Conservation (phyloP, 1,140 invertebrate species). For the Apocrypta bakeri region DNA sequence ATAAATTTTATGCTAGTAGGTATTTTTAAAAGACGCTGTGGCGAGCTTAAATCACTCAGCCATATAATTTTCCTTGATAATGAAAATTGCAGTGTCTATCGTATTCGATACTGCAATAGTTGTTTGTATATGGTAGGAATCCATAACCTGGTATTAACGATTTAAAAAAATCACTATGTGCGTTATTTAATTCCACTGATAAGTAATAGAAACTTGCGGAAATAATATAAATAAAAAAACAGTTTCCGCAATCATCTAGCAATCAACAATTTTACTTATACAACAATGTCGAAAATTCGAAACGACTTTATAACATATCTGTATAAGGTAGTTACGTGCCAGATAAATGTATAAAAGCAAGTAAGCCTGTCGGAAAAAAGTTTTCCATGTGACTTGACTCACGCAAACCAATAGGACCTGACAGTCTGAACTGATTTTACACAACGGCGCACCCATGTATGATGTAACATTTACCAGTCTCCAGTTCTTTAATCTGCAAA, state of each 20-base stretch:
- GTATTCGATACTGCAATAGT: neutral
- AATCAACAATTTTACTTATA: no score
- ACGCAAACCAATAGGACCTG: neutral
- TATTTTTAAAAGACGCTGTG: neutral
- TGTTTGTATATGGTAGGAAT: neutral
- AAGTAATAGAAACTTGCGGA: neutral
- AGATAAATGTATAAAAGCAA: neutral
- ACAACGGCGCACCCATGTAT: neutral
- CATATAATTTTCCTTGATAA: neutral
- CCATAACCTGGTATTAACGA: neutral
- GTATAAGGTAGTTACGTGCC: neutral
- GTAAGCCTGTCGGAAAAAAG: neutral
- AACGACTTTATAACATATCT: neutral
- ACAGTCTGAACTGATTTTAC: slow-evolving; percentile 12
- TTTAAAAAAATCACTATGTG: neutral
- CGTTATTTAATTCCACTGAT: neutral
- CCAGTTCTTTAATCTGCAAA: neutral
- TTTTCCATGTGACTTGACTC: neutral
- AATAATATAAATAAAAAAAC: neutral
- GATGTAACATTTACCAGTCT: slow-evolving; percentile 1
- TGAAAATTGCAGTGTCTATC: neutral
- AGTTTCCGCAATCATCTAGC: neutral
- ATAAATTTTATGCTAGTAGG: neutral
- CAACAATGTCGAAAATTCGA: no score
- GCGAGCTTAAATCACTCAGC: neutral